Evolutionary conservation across 2,888 invertebrate species (phyloP).

Genomic region (Dyspetes luteomarginatus): DNA sequence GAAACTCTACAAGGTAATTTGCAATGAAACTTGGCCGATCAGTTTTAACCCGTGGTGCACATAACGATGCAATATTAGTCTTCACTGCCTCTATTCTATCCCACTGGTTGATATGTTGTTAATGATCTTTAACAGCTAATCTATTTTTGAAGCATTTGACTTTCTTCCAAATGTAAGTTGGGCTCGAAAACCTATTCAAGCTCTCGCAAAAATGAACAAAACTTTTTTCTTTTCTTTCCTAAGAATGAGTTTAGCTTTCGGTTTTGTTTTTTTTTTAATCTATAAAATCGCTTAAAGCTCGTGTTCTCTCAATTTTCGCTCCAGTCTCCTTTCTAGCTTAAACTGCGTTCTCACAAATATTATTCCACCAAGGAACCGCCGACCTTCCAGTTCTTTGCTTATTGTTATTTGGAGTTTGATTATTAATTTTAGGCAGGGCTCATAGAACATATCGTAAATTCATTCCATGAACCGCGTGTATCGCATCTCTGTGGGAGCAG

Average conservation of each 20-base stretch:
- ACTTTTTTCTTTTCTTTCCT: slow-evolving; percentile 29
- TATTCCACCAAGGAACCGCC: slow-evolving; percentile 30
- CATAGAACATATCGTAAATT: not conserved
- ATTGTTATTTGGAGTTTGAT: not conserved
- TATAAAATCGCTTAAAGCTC: slow-evolving; percentile 1
- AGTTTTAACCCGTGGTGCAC: slow-evolving; percentile 22
- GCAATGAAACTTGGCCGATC: not conserved
- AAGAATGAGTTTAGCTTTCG: slow-evolving; percentile 15
- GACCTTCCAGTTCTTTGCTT: not conserved
- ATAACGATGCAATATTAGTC: not conserved
- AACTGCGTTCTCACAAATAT: not conserved
- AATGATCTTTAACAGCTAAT: not conserved
- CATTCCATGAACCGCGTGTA: not conserved
- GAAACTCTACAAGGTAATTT: not conserved
- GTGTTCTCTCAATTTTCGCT: not conserved
- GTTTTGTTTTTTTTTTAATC: slow-evolving; percentile 23
- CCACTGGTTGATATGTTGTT: not conserved
- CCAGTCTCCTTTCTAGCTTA: not conserved
- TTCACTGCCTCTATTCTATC: not conserved
- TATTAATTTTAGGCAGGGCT: not conserved
- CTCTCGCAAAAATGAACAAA: slow-evolving; percentile 34
- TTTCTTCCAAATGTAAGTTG: slow-evolving; percentile 36
- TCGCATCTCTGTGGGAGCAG: no score
- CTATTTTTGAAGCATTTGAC: slow-evolving; percentile 47
- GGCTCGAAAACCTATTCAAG: slow-evolving; percentile 20